A percentile compares a stretch with the other conserved stretches of the same genome.
These are phyloP conservation scores for Anniella stebbinsi DNA, from an alignment of 2,797 vertebrate species.

Conservation along the genomic window DNA sequence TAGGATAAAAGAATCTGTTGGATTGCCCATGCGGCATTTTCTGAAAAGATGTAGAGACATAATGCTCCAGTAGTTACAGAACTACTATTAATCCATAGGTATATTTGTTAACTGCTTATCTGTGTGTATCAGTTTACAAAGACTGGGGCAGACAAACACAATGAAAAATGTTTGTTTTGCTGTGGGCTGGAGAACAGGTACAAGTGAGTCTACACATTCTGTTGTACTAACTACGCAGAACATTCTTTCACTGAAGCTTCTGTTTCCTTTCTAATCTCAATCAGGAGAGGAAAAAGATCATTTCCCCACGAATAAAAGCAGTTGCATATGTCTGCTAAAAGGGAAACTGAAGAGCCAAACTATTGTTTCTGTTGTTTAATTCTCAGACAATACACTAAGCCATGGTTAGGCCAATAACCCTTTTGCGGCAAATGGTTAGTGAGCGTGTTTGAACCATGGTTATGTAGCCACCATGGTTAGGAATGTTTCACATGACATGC, in stretches of 20 bases:
- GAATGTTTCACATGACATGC: too few relatives aligned
- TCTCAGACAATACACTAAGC: constrained; percentile 32
- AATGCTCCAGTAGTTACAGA: constrained; percentile 52
- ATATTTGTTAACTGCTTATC: background rate
- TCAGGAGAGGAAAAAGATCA: constrained; percentile 34
- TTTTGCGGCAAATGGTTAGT: too few relatives aligned
- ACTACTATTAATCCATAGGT: constrained; percentile 40
- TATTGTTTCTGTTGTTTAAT: constrained; percentile 25
- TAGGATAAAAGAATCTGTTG: constrained; percentile 67
- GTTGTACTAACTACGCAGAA: constrained; percentile 28
- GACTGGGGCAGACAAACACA: background rate
- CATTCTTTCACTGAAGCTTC: background rate
- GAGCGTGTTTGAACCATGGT: too few relatives aligned
- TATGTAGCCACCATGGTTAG: too few relatives aligned
- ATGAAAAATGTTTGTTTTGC: background rate
- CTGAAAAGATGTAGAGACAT: constrained; percentile 45
- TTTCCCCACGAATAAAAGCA: constrained; percentile 47
- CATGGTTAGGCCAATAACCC: too few relatives aligned
- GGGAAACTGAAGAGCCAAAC: constrained; percentile 34
- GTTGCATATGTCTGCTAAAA: constrained; percentile 8
- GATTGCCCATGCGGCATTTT: constrained; percentile 46
- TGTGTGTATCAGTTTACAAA: background rate
- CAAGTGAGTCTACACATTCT: background rate
- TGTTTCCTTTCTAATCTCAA: constrained; percentile 47
- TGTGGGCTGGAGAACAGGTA: background rate